Conservation (phyloP, 1,140 invertebrate genomes). For the Leptoteleia sp. region DNA sequence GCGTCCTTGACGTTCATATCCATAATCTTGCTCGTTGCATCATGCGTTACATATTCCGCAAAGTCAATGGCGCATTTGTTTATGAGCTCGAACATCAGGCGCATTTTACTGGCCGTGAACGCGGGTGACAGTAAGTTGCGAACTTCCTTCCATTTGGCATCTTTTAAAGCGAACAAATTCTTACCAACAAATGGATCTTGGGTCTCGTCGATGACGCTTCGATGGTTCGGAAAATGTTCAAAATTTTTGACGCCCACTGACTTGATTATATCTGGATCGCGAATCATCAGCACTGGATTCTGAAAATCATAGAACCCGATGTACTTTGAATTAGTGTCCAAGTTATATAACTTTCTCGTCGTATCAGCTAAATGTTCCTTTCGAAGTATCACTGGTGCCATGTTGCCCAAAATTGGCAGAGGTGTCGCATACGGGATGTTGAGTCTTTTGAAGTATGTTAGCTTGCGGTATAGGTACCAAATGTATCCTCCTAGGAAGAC, state of each 20-base stretch:
- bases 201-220: constrained; percentile 75
- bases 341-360: constrained; percentile 41
- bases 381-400: constrained; percentile 29
- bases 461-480: constrained; percentile 25
- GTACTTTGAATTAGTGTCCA: constrained; percentile 51
- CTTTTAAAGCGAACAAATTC: constrained; percentile 81
- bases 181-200: constrained; percentile 81
- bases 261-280: constrained; percentile 65
- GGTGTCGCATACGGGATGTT: constrained; percentile 53
- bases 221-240: constrained; percentile 84
- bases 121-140: constrained; percentile 75
- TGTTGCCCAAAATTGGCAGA: constrained; percentile 58
- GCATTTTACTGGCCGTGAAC: constrained; percentile 79
- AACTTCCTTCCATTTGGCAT: constrained; percentile 76
- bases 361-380: constrained; percentile 37
- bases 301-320: constrained; percentile 72
- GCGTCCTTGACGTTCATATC: constrained; percentile 47
- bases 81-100: constrained; percentile 74
- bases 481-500: constrained; percentile 26
- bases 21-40: constrained; percentile 12
- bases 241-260: constrained; percentile 85
- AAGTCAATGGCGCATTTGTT: constrained; percentile 66
- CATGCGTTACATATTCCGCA: constrained; percentile 36
- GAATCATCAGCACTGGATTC: constrained; percentile 57
- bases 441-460: constrained; percentile 52